These are phyloP conservation scores for Bucorvus abyssinicus DNA, from an alignment of 2,797 vertebrate genomes.

Conservation along the genomic window DNA sequence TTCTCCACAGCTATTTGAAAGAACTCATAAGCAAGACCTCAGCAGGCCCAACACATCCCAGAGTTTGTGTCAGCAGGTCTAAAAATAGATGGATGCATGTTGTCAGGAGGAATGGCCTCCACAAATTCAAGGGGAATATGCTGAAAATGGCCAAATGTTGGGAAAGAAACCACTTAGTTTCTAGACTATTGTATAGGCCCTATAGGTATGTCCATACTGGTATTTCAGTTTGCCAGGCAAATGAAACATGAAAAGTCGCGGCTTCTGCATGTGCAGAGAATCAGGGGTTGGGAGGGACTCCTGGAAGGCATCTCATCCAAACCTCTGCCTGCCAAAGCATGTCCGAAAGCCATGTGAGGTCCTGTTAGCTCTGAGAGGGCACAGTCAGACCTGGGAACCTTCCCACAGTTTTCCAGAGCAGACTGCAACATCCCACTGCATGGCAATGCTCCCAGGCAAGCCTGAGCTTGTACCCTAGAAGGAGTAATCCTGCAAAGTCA, in stretches of 20 bases:
- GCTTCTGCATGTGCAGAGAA: not conserved
- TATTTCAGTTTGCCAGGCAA: not conserved
- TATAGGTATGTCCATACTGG: not conserved
- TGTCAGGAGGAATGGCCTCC: not conserved
- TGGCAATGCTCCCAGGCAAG: fast-evolving
- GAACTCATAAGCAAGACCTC: not conserved
- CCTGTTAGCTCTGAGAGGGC: not conserved
- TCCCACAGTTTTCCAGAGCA: not conserved
- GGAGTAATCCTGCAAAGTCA: not conserved
- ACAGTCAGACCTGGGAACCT: not conserved
- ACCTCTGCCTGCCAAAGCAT: not conserved
- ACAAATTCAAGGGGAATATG: not conserved
- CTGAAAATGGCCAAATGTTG: not conserved
- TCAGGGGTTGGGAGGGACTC: not conserved
- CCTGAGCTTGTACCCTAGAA: not conserved
- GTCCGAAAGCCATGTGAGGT: fast-evolving
- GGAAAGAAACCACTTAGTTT: fast-evolving
- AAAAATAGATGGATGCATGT: not conserved
- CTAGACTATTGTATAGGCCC: not conserved
- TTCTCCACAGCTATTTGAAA: not conserved
- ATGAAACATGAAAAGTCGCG: not conserved
- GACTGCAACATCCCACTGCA: not conserved
- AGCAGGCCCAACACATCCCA: not conserved
- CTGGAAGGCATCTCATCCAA: not conserved
- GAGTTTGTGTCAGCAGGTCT: not conserved